Conservation (phyloP, 2,113 vertebrate species). For the Perca schrenkii region DNA sequence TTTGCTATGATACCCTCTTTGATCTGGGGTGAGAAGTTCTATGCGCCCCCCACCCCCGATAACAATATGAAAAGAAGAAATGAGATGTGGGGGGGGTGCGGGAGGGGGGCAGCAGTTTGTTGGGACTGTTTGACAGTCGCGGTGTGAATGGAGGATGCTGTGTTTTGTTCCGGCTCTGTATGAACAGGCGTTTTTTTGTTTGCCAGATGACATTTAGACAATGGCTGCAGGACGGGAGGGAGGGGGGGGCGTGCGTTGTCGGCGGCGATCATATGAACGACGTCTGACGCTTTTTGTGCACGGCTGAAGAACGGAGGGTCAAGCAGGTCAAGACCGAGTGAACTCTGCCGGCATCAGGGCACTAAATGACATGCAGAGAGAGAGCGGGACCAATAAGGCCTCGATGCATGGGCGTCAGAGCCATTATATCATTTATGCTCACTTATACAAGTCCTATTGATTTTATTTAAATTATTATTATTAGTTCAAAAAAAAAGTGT, state of each 20-base stretch:
- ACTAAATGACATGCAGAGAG: constrained; percentile 6
- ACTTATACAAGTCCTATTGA: too few species aligned
- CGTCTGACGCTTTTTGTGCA: constrained; percentile 72
- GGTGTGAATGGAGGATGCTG: constrained; percentile 73
- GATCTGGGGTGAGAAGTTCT: constrained; percentile 77
- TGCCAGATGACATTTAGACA: constrained; percentile 75
- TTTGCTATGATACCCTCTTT: constrained; percentile 78
- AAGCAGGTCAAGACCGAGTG: constrained; percentile 65
- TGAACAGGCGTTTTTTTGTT: constrained; percentile 75
- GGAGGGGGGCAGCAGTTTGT: constrained; percentile 58
- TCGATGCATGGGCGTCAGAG: background rate
- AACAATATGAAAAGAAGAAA: constrained; percentile 15
- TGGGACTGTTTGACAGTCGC: constrained; percentile 70
- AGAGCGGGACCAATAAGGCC: constrained; percentile 29
- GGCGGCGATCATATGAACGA: constrained; percentile 51
- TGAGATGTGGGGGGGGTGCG: constrained; percentile 20
- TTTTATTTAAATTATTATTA: too few species aligned
- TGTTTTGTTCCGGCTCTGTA: constrained; percentile 72
- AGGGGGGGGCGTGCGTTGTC: constrained; percentile 1
- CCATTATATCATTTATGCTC: too few species aligned
- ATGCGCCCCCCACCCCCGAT: constrained; percentile 29
- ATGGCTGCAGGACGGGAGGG: constrained; percentile 58
- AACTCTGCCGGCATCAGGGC: constrained; percentile 64
- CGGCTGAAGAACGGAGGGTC: constrained; percentile 66
- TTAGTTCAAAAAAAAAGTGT: too few species aligned